Conservation (phyloP, 2,113 vertebrate species). For the Gasterosteus aculeatus region DNA sequence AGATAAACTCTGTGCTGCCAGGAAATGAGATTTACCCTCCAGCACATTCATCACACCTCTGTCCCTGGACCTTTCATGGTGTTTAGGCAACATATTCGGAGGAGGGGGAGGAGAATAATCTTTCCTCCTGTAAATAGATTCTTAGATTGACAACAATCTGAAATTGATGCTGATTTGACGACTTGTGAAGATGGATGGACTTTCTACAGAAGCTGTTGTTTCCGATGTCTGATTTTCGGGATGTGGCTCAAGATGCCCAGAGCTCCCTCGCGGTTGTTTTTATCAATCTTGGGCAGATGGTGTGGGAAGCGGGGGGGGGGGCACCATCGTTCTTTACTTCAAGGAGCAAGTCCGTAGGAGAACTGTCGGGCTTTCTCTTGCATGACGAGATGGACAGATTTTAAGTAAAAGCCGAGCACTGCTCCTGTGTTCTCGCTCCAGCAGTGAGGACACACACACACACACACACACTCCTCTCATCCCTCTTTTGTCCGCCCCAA, state of each 20-base stretch:
- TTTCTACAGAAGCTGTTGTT: slow-evolving; percentile 35
- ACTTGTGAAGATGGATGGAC: slow-evolving; percentile 16
- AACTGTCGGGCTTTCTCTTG: slow-evolving; percentile 31
- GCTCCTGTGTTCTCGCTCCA: neutral
- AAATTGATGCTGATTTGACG: neutral
- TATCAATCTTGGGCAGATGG: slow-evolving; percentile 65
- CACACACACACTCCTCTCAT: neutral
- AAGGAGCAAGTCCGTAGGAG: slow-evolving; percentile 29
- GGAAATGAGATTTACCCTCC: slow-evolving; percentile 5
- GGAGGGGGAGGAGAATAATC: neutral
- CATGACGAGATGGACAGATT: slow-evolving; percentile 4
- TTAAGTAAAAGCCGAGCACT: slow-evolving; percentile 19
- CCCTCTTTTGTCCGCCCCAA: slow-evolving; percentile 3
- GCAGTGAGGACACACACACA: slow-evolving; percentile 4
- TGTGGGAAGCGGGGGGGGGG: slow-evolving; percentile 2
- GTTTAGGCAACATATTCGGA: neutral
- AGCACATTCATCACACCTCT: neutral
- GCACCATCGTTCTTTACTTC: slow-evolving; percentile 21
- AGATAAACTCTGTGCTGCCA: slow-evolving; percentile 14
- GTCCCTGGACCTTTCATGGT: neutral
- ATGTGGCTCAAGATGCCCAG: slow-evolving; percentile 46
- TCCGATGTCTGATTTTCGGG: slow-evolving; percentile 29
- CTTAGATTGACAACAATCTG: slow-evolving; percentile 4
- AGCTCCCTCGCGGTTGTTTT: slow-evolving; percentile 54
- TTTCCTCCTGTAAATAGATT: neutral